These are phyloP conservation scores for Chondrosia reniformis DNA, from an alignment of 37 sponge, comb jelly and placozoan genomes.

Conservation along the genomic window DNA sequence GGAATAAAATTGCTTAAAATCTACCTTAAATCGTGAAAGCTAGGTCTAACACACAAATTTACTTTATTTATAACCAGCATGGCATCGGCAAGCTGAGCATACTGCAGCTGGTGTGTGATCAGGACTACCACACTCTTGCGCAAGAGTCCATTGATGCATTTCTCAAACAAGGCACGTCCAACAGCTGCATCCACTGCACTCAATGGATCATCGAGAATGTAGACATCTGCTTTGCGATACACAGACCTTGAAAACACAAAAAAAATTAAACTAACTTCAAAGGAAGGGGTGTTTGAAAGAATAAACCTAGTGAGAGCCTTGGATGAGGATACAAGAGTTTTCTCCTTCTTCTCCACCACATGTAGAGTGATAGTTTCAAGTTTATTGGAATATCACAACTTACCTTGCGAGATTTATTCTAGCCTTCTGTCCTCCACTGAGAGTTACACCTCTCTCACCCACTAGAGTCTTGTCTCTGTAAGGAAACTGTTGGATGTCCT, in stretches of 20 bases:
- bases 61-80: conserved; percentile 73
- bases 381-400: too few relatives aligned
- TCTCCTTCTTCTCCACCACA: too few relatives aligned
- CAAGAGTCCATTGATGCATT: conserved; percentile 67
- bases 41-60: background rate
- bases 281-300: too few relatives aligned
- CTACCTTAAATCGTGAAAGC: conserved; percentile 17
- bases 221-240: conserved; percentile 70
- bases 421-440: conserved; percentile 66
- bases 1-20: too few relatives aligned
- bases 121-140: conserved; percentile 52
- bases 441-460: conserved; percentile 53
- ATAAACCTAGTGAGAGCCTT: too few relatives aligned
- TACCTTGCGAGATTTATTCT: conserved; percentile 50
- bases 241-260: conserved; percentile 32
- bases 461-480: conserved; percentile 46
- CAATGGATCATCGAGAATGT: conserved; percentile 83
- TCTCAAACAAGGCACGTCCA: conserved; percentile 66
- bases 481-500: conserved; percentile 41
- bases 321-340: too few relatives aligned
- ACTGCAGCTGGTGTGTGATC: conserved; percentile 86
- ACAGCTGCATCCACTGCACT: conserved; percentile 86
- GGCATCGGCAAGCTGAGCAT: conserved; percentile 57
- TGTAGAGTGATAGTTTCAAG: too few relatives aligned
- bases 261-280: too few relatives aligned